These are phyloP conservation scores for Cyanoramphus novaezelandiae DNA, from an alignment of 2,113 vertebrate genomes.

Conservation along the genomic window DNA sequence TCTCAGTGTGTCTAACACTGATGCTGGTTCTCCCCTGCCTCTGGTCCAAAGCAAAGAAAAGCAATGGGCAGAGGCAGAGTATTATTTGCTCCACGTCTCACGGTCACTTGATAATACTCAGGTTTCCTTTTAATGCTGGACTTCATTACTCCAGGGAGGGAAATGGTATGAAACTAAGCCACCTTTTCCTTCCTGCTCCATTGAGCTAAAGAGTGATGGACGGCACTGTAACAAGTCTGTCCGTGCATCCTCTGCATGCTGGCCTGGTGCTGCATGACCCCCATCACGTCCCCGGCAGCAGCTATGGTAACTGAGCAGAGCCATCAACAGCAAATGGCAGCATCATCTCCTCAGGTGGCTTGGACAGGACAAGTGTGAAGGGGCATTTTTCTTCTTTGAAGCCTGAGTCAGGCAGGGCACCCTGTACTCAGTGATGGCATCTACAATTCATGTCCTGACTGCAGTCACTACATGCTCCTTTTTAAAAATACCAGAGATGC, in stretches of 20 bases:
- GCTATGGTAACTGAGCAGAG: neutral
- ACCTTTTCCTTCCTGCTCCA: neutral
- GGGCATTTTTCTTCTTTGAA: neutral
- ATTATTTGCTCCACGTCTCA: neutral
- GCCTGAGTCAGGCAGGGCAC: neutral
- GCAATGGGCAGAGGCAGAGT: neutral
- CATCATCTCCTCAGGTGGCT: neutral
- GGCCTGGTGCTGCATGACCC: neutral
- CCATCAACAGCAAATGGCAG: neutral
- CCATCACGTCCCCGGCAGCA: neutral
- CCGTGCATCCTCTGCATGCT: neutral
- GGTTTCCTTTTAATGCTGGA: neutral
- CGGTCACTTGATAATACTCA: neutral
- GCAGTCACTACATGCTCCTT: accelerated
- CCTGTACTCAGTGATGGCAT: accelerated
- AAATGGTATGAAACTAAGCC: neutral
- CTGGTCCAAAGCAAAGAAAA: neutral
- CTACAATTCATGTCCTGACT: neutral
- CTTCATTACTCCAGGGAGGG: neutral
- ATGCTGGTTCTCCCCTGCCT: neutral
- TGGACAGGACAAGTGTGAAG: too few species aligned
- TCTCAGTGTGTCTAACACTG: neutral
- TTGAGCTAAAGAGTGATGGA: neutral
- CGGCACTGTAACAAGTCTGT: accelerated
- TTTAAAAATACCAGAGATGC: neutral